These are phyloP conservation scores for Drosophila putrida DNA, from an alignment of 2,888 invertebrate genomes.

Conservation along the genomic window DNA sequence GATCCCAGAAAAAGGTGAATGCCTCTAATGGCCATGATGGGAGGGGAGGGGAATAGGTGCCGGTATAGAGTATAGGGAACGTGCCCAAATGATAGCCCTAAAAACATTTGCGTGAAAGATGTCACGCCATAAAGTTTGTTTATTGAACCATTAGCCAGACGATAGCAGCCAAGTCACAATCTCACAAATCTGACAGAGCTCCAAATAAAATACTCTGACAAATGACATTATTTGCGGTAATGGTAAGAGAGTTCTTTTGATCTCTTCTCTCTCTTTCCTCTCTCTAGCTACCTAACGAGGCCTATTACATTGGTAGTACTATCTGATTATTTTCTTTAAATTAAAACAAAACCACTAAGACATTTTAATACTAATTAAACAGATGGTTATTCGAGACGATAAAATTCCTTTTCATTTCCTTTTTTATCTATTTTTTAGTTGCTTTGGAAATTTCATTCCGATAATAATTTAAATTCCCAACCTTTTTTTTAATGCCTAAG, in stretches of 20 bases:
- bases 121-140: constrained; percentile 78
- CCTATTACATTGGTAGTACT: not conserved
- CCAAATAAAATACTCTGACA: constrained; percentile 51
- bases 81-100: constrained; percentile 28
- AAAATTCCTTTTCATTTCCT: no score
- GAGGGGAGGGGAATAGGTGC: not conserved
- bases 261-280: not conserved
- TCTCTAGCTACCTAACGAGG: not conserved
- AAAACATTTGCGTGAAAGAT: constrained; percentile 76
- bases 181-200: constrained; percentile 25
- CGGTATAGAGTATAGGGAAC: not conserved
- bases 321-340: not conserved
- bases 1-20: constrained; percentile 49
- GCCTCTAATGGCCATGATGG: constrained; percentile 26
- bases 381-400: not conserved
- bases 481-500: no score
- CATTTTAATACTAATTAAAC: constrained; percentile 1
- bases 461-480: no score
- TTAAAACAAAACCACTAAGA: not conserved
- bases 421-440: no score
- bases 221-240: constrained; percentile 36
- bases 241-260: not conserved
- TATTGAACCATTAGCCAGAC: constrained; percentile 73
- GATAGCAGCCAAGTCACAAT: constrained; percentile 53
- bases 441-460: no score